Evolutionary conservation across 2,113 vertebrate species (phyloP), one percentile per base, ranked within the genome.

Genomic region (Tapirus terrestris): DNA sequence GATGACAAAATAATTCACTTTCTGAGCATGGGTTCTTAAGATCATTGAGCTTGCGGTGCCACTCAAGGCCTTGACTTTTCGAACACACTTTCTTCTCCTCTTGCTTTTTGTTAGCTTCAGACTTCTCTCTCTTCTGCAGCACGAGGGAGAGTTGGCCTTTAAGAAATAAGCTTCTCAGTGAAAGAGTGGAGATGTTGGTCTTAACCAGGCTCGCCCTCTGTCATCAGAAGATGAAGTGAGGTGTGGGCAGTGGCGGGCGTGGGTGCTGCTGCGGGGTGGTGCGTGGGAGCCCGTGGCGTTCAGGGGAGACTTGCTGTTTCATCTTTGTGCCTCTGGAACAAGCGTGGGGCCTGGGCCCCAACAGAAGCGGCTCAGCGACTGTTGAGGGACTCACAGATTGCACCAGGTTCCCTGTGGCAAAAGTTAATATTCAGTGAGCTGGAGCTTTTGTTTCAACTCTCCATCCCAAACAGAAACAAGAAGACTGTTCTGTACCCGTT

Each of bases 1-100:
- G 1, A 23, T 67, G 17, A 73, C 58, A 73, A 29, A 36, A 14
- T 14, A 21, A 17, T 45, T 18, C 0, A 2, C 21, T 79, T 56
- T 60, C 70, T 7, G 13, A 29, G 39, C 51, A 1, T 11, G 12
- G 31, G 27, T 39, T 53, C 36, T 91, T 51, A 73, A 58, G n/a
- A 13, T 67, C 0, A 1, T 11, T 8, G 43, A 31, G 8, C n/a
- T 16, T 6, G 0, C 0, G 0, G 39, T 31, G 67, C 81, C 0
- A 0, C 5, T 76, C 53, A 14, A 6, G 93, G 3, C 67, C 58
- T 31, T 76, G 17, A 3, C n/a, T 80, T 75, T 65, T 63, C 2
- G 11, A n/a, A 8, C 27, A 3, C 23, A 29, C 53, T 33, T 1
- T 16, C 48, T 29, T 1, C 31, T 9, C 27, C 29, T 11, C 39